A percentile compares a stretch with the other conserved stretches of the same genome.
Conservation (phyloP, 2,113 vertebrate genomes). For the Paradisaea rubra region DNA sequence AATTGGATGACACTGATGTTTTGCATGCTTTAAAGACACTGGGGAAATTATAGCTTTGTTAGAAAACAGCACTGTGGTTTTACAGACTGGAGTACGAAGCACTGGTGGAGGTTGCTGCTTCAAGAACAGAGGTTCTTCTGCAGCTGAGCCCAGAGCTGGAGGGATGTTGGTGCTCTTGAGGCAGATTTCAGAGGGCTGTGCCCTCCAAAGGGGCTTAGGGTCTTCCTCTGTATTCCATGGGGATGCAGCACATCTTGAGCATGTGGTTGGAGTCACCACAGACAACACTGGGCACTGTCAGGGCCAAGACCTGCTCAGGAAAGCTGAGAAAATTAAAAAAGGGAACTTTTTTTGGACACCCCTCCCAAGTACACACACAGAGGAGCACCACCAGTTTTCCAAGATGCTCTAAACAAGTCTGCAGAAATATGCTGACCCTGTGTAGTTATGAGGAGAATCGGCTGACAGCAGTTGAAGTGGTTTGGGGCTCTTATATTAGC, state of each 20-base stretch:
- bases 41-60: conserved; percentile 31
- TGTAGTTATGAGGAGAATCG: background rate
- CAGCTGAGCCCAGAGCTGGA: background rate
- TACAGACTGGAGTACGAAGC: background rate
- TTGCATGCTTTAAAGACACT: conserved; percentile 5
- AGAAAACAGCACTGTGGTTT: conserved; percentile 6
- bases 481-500: background rate
- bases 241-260: background rate
- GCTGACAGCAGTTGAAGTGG: background rate
- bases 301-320: background rate
- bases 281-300: accelerated
- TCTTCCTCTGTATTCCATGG: background rate
- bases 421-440: background rate
- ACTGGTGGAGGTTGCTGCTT: background rate
- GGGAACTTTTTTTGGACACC: background rate
- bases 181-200: background rate
- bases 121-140: background rate
- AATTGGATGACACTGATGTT: conserved; percentile 38
- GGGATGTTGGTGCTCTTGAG: background rate
- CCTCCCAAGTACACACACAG: accelerated
- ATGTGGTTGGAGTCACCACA: background rate
- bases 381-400: background rate
- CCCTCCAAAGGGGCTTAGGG: background rate
- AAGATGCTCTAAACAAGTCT: background rate
- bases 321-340: background rate